Percentiles rank a stretch among this genome's conserved stretches.
These are phyloP conservation scores for Xestia xanthographa DNA, from an alignment of 2,888 invertebrate genomes.

Conservation along the genomic window DNA sequence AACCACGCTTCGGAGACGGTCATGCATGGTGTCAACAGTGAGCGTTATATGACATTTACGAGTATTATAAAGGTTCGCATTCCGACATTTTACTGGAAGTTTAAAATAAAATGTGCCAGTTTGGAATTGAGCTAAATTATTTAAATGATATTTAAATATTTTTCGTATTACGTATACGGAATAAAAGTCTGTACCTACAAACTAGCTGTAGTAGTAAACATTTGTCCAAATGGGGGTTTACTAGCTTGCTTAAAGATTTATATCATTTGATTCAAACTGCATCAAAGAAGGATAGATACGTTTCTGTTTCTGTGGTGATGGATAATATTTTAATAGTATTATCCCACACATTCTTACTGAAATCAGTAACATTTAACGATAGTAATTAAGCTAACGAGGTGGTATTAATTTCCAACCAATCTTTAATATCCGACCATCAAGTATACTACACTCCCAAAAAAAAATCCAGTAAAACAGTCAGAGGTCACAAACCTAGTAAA, in stretches of 20 bases:
- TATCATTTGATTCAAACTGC: background rate
- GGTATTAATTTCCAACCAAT: background rate
- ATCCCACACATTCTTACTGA: background rate
- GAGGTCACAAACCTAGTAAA: slow-evolving; percentile 34
- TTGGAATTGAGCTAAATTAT: background rate
- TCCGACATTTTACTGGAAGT: background rate
- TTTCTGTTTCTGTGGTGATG: background rate
- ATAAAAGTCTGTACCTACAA: background rate
- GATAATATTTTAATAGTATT: background rate
- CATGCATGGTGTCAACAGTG: slow-evolving; percentile 4
- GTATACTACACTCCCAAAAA: background rate
- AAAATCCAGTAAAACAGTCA: background rate
- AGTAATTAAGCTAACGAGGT: background rate
- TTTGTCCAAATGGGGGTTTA: background rate
- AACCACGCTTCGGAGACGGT: background rate
- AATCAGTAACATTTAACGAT: background rate
- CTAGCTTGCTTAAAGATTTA: background rate
- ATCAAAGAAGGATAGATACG: background rate
- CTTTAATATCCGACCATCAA: background rate
- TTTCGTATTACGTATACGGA: background rate
- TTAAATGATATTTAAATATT: background rate
- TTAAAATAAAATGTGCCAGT: background rate
- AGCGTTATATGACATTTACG: background rate
- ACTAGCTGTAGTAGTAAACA: background rate
- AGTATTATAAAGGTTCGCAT: background rate